phyloP scores from a whole-genome alignment of 2,113 vertebrate genomes.

The Dinomys branickii region DNA sequence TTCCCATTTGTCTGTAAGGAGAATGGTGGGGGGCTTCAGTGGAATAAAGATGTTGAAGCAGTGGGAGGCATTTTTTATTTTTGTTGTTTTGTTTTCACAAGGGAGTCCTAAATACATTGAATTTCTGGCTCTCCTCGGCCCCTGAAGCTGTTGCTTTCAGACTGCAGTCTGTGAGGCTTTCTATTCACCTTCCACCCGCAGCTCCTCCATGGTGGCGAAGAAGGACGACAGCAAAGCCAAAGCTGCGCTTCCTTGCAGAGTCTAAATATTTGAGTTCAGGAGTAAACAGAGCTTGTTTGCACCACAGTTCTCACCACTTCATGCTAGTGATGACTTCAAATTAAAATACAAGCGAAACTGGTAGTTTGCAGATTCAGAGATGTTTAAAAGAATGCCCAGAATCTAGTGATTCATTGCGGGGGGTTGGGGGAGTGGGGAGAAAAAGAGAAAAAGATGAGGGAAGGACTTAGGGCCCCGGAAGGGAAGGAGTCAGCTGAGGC shows the following conservation, averaged over 20 bases:
- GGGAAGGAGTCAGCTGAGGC: background rate
- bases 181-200: background rate
- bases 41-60: constrained; percentile 49
- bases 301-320: constrained; percentile 57
- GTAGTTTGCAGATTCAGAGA: constrained; percentile 39
- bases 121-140: constrained; percentile 50
- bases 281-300: constrained; percentile 68
- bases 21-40: background rate
- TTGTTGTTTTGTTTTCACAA: constrained; percentile 74
- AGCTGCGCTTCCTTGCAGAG: constrained; percentile 59
- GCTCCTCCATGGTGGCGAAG: constrained; percentile 13
- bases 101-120: constrained; percentile 47
- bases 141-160: background rate
- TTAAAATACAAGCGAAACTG: background rate
- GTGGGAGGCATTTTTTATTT: constrained; percentile 53
- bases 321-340: constrained; percentile 40
- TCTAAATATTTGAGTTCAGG: constrained; percentile 73
- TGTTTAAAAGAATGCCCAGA: constrained; percentile 24
- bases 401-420: background rate
- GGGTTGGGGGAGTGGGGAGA: background rate
- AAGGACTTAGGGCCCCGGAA: background rate
- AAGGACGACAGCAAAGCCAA: constrained; percentile 45
- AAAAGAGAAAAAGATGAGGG: background rate
- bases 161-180: constrained; percentile 53
- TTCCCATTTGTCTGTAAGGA: constrained; percentile 73